These are phyloP conservation scores for Eidolon dupreanum DNA, from an alignment of 2,797 vertebrate species.

Conservation along the genomic window DNA sequence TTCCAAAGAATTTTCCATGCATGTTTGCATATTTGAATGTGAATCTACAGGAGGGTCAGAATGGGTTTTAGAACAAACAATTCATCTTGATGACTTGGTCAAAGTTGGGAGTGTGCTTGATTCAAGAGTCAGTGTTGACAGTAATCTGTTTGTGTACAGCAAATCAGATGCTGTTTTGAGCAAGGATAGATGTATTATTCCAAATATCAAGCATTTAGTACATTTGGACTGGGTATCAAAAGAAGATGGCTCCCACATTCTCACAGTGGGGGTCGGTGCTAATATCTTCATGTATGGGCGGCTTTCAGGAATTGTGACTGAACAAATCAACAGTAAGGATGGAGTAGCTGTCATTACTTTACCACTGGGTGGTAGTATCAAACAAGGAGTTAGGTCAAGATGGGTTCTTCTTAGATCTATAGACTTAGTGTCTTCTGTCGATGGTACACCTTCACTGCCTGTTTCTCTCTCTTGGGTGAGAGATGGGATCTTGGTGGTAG, in stretches of 20 bases:
- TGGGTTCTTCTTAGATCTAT: conserved; percentile 97
- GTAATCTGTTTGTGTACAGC: conserved; percentile 98
- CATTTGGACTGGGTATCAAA: conserved; percentile 99
- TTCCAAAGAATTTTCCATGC: conserved; percentile 97
- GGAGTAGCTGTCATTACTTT: conserved; percentile 96
- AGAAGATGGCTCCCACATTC: conserved; percentile 98
- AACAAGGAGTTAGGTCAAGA: conserved; percentile 96
- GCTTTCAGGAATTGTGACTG: conserved; percentile 96
- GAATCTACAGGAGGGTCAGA: conserved; percentile 99
- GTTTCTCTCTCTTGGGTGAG: conserved; percentile 98
- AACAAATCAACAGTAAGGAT: conserved; percentile 95
- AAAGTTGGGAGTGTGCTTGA: conserved; percentile 93
- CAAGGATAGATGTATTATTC: conserved; percentile 90
- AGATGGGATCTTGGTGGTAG: conserved; percentile 97
- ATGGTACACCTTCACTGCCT: conserved; percentile 96
- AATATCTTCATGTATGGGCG: conserved; percentile 99
- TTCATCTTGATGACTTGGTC: conserved; percentile 96
- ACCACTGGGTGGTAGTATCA: conserved; percentile 98
- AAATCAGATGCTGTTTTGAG: conserved; percentile 95
- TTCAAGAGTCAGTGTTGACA: conserved; percentile 97
- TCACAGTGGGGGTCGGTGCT: conserved; percentile 97
- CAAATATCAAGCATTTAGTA: conserved; percentile 98
- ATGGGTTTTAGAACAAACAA: conserved; percentile 98
- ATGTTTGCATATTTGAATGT: conserved; percentile 98
- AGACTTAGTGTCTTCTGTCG: conserved; percentile 95